phyloP scores from a whole-genome alignment of 2,888 invertebrate species.

The Himalopsyche kuldschensis region DNA sequence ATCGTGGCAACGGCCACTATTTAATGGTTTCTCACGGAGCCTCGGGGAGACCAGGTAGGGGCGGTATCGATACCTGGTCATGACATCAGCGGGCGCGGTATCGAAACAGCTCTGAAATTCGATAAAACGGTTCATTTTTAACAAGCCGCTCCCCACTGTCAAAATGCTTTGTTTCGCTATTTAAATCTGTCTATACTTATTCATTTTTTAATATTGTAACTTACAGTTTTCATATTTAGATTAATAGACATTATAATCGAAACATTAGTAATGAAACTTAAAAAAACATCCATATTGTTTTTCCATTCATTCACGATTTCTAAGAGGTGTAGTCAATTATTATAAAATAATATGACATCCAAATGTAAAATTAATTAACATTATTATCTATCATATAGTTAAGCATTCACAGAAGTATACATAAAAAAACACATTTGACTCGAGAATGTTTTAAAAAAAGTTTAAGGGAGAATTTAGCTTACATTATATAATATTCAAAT shows the following conservation, averaged over 20 bases:
- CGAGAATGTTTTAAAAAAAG: too few relatives aligned
- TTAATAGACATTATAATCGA: neutral
- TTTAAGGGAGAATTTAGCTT: too few relatives aligned
- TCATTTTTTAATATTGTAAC: neutral
- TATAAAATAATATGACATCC: too few relatives aligned
- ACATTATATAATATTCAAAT: too few relatives aligned
- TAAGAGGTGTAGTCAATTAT: too few relatives aligned
- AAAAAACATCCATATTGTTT: too few relatives aligned
- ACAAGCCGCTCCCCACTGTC: neutral
- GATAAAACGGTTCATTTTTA: neutral
- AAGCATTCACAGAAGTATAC: too few relatives aligned
- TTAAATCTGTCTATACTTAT: neutral
- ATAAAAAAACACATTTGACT: too few relatives aligned
- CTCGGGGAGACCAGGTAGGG: conserved; percentile 32
- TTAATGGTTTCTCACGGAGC: conserved; percentile 24
- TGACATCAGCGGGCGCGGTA: conserved; percentile 31
- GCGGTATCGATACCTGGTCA: conserved; percentile 21
- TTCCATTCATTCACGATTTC: too few relatives aligned
- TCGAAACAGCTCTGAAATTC: neutral
- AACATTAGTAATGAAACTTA: too few relatives aligned
- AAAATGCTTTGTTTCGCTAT: neutral
- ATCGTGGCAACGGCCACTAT: conserved; percentile 15
- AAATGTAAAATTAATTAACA: too few relatives aligned
- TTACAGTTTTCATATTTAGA: neutral
- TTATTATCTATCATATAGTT: too few relatives aligned